Evolutionary conservation across 64 coral and sea anemone genomes (phyloP), one percentile per base, ranked within the genome.

Genomic region (Stichodactyla mertensii): DNA sequence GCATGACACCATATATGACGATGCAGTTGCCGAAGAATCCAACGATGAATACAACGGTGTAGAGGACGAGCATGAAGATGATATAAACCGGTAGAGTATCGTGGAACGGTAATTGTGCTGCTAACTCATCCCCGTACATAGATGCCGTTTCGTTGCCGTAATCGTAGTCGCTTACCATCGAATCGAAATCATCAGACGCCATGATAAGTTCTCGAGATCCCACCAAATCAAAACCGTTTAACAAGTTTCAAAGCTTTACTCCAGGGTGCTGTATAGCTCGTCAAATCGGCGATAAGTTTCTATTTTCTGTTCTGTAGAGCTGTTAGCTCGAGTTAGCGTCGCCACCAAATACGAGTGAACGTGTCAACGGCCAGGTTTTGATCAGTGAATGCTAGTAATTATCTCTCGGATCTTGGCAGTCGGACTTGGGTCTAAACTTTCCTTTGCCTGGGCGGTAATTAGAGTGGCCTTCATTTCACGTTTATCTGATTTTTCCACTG

Each of bases 1-100:
- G 94, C 88, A 96, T 92, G 4, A 96, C 94, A 0, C 94, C 94
- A 84, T 96, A 96, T 13, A 96, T 96, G 11, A 96, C 92, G 11
- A 96, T 96, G 54, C 91, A 96, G 77, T 96, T 96, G 16, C 94
- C 94, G 67, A 96, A 96, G 86, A 96, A 96, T 8, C 94, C 94
- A 36, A 96, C 88, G 4, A 96, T 92, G 10, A 96, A 96, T 16
- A 96, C 92, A 14, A 62, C 66, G 19, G 94, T 93, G 23, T 92
- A 96, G 20, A 96, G 11, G 5, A 96, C 86, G 1, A 96, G 79
- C 61, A 92, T 87, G 14, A 96, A 93, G 24, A 96, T 84, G 10
- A 90, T 86, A 66, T 96, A 87, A 6, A 78, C 56, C 62, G 94
- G 87, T 11, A 96, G 79, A 31, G 80, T 89, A 5, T 92, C 90